A percentile compares a stretch with the other conserved stretches of the same genome.
Conservation (phyloP, 2,113 vertebrate genomes). For the Platichthys flesus region DNA sequence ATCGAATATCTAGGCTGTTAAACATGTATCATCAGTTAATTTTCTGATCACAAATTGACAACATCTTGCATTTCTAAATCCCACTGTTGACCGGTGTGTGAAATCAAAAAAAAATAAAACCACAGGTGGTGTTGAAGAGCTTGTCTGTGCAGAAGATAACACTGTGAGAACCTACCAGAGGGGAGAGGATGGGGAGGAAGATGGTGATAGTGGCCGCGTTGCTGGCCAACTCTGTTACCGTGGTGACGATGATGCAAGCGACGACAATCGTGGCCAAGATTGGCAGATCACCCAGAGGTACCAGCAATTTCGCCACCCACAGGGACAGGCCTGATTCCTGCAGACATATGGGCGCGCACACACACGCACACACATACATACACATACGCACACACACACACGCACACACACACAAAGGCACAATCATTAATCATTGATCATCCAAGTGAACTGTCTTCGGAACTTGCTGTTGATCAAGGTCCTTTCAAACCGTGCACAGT, state of each 20-base stretch:
- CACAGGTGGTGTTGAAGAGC: background rate
- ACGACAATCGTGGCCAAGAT: constrained; percentile 84
- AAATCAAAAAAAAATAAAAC: background rate
- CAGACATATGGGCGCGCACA: constrained; percentile 6
- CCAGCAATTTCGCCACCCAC: constrained; percentile 89
- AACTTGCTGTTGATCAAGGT: no score
- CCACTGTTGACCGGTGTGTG: background rate
- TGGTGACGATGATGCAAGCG: constrained; percentile 90
- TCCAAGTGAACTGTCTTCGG: no score
- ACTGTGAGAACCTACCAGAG: constrained; percentile 84
- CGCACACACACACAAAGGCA: background rate
- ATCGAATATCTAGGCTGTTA: no score
- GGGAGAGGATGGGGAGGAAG: constrained; percentile 91
- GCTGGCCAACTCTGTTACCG: constrained; percentile 92
- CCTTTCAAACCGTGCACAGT: no score
- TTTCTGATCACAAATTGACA: no score
- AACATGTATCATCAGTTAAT: no score
- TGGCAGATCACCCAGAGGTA: constrained; percentile 88
- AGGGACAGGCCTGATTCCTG: constrained; percentile 88
- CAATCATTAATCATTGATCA: no score
- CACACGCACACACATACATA: constrained; percentile 18
- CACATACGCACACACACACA: background rate
- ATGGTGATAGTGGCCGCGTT: constrained; percentile 93
- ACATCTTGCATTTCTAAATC: background rate
- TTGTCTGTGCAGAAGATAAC: background rate